Percentiles rank a stretch among this genome's conserved stretches.
Conservation (phyloP, 1,140 invertebrate genomes). For the Palaemon carinicauda region DNA sequence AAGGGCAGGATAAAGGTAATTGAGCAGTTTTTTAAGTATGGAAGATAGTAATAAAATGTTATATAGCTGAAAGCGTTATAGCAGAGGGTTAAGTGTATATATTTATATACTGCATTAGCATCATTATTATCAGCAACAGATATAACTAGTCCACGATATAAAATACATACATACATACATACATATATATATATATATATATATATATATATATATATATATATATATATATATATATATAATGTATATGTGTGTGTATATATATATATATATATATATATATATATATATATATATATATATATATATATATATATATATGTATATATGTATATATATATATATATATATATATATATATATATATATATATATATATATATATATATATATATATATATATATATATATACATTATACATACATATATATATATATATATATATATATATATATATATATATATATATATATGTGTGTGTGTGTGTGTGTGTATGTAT, state of each 20-base stretch:
- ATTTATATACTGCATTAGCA: neutral
- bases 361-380: constrained; percentile 23
- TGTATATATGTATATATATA: constrained; percentile 26
- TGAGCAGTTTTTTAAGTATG: neutral
- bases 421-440: neutral
- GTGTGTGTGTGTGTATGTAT: constrained; percentile 16
- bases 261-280: neutral
- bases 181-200: constrained; percentile 10
- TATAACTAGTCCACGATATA: too few species aligned
- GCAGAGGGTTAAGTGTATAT: neutral
- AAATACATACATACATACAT: neutral
- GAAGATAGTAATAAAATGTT: neutral
- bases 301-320: constrained; percentile 21
- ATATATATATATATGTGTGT: constrained; percentile 37
- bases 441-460: constrained; percentile 35
- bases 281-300: neutral
- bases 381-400: neutral
- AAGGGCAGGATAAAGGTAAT: neutral
- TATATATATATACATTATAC: neutral
- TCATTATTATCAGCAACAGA: too few species aligned
- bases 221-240: neutral
- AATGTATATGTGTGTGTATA: neutral
- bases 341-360: constrained; percentile 42
- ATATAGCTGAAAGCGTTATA: too few species aligned
- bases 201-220: constrained; percentile 7